A percentile compares a stretch with the other conserved stretches of the same genome.
phyloP scores from a whole-genome alignment of 2,888 invertebrate species.

The Agrochola macilenta region DNA sequence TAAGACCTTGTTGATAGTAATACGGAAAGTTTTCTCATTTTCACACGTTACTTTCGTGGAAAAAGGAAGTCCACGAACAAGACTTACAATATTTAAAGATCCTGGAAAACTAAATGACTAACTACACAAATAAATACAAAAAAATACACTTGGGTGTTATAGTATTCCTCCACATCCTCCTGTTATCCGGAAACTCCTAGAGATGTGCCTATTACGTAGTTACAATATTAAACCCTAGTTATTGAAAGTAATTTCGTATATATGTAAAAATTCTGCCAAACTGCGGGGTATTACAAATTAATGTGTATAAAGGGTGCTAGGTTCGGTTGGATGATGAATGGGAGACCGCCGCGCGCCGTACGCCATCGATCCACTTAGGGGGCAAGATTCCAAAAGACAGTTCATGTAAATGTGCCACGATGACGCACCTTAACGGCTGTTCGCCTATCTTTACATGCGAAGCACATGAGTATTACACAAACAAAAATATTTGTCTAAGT shows the following conservation, averaged over 20 bases:
- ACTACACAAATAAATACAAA: neutral
- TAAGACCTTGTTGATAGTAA: constrained; percentile 47
- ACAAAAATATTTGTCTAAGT: constrained; percentile 61
- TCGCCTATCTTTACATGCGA: constrained; percentile 41
- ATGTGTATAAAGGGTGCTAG: constrained; percentile 69
- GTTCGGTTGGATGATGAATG: constrained; percentile 79
- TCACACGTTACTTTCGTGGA: constrained; percentile 28
- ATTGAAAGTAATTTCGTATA: neutral
- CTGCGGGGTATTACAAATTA: constrained; percentile 68
- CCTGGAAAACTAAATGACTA: constrained; percentile 1
- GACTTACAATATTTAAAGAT: neutral
- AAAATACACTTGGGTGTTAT: neutral
- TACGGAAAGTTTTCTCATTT: constrained; percentile 54
- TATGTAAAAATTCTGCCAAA: constrained; percentile 28
- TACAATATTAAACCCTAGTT: neutral
- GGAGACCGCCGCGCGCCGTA: constrained; percentile 70
- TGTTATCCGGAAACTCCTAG: neutral
- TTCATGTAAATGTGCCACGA: constrained; percentile 65
- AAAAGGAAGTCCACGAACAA: constrained; percentile 4
- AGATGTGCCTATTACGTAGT: neutral
- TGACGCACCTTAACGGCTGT: constrained; percentile 59
- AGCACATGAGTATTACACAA: constrained; percentile 49
- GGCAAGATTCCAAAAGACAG: constrained; percentile 73
- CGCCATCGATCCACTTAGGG: constrained; percentile 78
- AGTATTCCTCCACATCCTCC: neutral